Percentiles rank a stretch among this genome's conserved stretches.
Evolutionary conservation across 2,888 invertebrate species (phyloP).

Genomic region (Junonia oenone): DNA sequence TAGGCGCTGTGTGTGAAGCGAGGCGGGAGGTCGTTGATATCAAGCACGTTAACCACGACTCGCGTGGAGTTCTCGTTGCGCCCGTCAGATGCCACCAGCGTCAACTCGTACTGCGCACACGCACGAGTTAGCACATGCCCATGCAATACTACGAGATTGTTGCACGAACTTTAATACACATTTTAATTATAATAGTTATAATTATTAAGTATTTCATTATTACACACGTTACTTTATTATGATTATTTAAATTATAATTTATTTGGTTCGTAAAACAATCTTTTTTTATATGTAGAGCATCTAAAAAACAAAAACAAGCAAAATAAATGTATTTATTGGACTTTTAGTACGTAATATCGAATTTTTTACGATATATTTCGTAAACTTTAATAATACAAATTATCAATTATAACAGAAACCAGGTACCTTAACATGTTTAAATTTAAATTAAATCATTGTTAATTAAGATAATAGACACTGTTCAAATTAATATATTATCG

Average conservation of each 20-base stretch:
- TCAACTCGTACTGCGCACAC: slow-evolving; percentile 88
- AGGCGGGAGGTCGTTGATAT: slow-evolving; percentile 94
- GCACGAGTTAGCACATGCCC: slow-evolving; percentile 66
- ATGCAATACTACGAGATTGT: slow-evolving; percentile 51
- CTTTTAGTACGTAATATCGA: background rate
- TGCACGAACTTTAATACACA: slow-evolving; percentile 13
- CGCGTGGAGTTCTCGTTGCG: slow-evolving; percentile 92
- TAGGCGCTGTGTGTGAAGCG: slow-evolving; percentile 86
- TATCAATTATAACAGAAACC: no score
- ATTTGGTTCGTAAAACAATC: slow-evolving; percentile 39
- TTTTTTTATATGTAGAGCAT: background rate
- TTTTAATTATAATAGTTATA: background rate
- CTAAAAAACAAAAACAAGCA: background rate
- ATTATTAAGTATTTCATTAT: background rate
- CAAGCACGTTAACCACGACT: slow-evolving; percentile 89
- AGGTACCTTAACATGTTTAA: no score
- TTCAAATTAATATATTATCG: background rate
- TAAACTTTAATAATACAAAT: background rate
- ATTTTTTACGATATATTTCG: background rate
- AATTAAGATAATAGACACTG: background rate
- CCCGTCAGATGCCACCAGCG: slow-evolving; percentile 93
- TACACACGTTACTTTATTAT: slow-evolving; percentile 31
- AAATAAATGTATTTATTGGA: background rate
- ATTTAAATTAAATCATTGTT: background rate
- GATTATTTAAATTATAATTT: slow-evolving; percentile 27